A percentile compares a stretch with the other conserved stretches of the same genome.
Conservation (phyloP, 1,140 invertebrate genomes). For the Lordiphosa collinella region DNA sequence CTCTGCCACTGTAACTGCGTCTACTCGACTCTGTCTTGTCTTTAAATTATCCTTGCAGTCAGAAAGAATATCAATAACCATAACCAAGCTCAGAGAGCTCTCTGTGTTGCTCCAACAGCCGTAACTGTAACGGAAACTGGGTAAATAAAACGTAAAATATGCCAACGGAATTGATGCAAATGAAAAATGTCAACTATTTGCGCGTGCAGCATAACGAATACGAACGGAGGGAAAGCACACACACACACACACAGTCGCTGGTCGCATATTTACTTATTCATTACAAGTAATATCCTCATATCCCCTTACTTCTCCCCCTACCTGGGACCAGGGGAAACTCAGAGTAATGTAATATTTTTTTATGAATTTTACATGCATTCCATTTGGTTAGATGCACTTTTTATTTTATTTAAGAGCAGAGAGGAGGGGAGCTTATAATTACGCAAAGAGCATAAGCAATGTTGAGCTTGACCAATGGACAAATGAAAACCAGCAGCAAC, state of each 20-base stretch:
- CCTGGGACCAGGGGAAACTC: constrained; percentile 12
- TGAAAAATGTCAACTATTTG: constrained; percentile 75
- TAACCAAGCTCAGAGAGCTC: constrained; percentile 17
- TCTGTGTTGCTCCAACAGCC: background rate
- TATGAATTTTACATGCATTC: constrained; percentile 69
- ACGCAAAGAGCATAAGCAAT: constrained; percentile 70
- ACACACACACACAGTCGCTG: constrained; percentile 3
- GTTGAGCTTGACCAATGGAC: constrained; percentile 37
- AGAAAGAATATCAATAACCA: constrained; percentile 44
- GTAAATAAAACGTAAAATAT: constrained; percentile 37
- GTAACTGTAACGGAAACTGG: background rate
- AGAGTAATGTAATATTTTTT: constrained; percentile 66
- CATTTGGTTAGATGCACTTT: constrained; percentile 69
- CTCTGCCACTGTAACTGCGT: background rate
- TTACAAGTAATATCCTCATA: constrained; percentile 63
- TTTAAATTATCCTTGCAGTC: constrained; percentile 51
- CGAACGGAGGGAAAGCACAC: constrained; percentile 17
- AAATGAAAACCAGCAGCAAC: constrained; percentile 1
- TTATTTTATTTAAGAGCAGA: constrained; percentile 29
- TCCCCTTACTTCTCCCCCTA: background rate
- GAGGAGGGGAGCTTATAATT: constrained; percentile 38
- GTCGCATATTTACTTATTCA: constrained; percentile 58
- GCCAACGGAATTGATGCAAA: constrained; percentile 67
- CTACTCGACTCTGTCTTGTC: constrained; percentile 18
- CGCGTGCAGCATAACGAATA: constrained; percentile 23